Base-by-base conservation (phyloP, 2,797 vertebrate species). In the Semotilus atromaculatus region DNA sequence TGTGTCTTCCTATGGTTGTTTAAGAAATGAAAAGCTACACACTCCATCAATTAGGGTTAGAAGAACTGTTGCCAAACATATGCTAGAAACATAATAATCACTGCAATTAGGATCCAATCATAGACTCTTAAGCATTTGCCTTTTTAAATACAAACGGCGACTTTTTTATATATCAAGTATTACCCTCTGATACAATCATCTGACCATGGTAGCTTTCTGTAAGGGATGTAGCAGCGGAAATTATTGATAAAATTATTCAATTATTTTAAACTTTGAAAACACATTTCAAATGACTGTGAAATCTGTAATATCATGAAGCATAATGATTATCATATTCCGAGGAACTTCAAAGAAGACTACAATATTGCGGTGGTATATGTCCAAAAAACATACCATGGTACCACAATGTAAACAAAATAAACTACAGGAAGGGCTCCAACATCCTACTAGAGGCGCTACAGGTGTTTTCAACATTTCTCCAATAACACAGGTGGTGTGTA, bases 401-500 rank as follows among this genome's bases (percentile, higher is more conserved):
- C n/a, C 14, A 64, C 14, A 60, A 13, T 29, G 58, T 53, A 40
- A 85, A 64, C 53, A 38, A 38, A 77, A 58, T 58, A 26, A 77
- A 84, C 38, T 51, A 62, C 67, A 82, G 18, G 38, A 68, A 60
- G 70, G 34, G 13, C 21, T 34, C 48, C 51, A 84, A 80, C 67
- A n/a, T 80, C 23, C 80, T 71, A 80, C 58, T 72, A 36, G 80
- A 74, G 70, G 68, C 16, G 2, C 78, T 66, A 80, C 45, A 68
- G 78, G 84, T 86, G 74, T 74, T 79, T 86, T 71, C 68, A 66
- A 26, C n/a, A 40, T 4, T 66, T 53, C 82, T 64, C 43, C 74
- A 84, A 53, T 68, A 77, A 71, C 84, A 86, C 84, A 86, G 67
- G 64, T 60, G 51, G 36, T 73, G 76, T 82, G 67, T 85, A 31